A percentile compares a stretch with the other conserved stretches of the same genome.
Evolutionary conservation across 2,797 vertebrate genomes (phyloP).

Genomic region (Triplophysa yarkandensis): DNA sequence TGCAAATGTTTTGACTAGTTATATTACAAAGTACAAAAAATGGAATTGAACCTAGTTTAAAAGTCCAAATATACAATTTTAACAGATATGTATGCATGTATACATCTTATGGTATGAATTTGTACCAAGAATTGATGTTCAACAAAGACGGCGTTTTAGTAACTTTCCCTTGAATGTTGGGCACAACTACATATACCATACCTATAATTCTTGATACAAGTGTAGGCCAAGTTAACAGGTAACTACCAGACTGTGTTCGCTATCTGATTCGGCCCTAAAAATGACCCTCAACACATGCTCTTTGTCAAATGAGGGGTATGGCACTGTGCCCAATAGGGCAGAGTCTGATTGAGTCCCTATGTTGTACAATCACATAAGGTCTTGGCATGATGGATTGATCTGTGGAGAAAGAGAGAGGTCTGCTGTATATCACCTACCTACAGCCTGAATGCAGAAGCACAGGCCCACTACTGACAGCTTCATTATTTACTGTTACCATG

Average conservation of each 20-base stretch:
- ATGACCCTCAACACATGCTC: constrained; percentile 36
- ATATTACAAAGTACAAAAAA: too few species aligned
- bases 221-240: not conserved
- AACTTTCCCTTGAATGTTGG: not conserved
- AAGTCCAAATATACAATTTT: too few species aligned
- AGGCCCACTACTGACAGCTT: constrained; percentile 40
- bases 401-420: constrained; percentile 76
- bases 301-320: constrained; percentile 34
- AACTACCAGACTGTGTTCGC: not conserved
- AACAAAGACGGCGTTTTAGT: not conserved
- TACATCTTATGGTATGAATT: too few species aligned
- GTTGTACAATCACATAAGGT: constrained; percentile 28
- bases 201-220: not conserved
- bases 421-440: constrained; percentile 54
- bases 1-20: too few species aligned
- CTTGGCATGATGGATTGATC: constrained; percentile 76
- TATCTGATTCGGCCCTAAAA: not conserved
- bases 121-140: too few species aligned
- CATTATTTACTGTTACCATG: constrained; percentile 43
- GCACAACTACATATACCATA: not conserved
- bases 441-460: constrained; percentile 29
- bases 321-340: constrained; percentile 40
- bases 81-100: too few species aligned
- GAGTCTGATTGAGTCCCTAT: constrained; percentile 12
- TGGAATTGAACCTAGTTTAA: too few species aligned